phyloP scores from a whole-genome alignment of 2,797 vertebrate species.

The Mus spretus region DNA sequence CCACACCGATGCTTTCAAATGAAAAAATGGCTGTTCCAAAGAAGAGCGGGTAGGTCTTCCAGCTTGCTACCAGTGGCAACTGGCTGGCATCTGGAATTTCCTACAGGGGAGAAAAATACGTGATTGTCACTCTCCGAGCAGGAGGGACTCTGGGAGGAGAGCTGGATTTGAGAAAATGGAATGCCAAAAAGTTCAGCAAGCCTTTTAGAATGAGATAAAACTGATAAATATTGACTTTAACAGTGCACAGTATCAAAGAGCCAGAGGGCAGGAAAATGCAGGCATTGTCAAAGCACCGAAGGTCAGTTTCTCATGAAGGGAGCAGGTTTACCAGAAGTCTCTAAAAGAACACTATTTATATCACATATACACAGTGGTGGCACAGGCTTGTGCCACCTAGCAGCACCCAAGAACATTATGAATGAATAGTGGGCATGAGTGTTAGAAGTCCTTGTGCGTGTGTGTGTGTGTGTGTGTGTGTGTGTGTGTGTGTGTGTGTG shows the following conservation, averaged over 20 bases:
- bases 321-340: not conserved
- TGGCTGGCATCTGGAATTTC: conserved; percentile 91
- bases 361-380: not conserved
- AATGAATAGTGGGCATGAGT: not conserved
- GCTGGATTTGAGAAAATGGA: not conserved
- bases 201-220: conserved; percentile 22
- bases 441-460: not conserved
- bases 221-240: not conserved
- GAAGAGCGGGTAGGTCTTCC: conserved; percentile 95
- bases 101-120: conserved; percentile 84
- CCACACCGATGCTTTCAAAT: conserved; percentile 99
- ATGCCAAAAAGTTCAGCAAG: conserved; percentile 28
- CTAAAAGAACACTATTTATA: not conserved
- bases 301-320: not conserved
- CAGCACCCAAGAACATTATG: not conserved
- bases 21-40: conserved; percentile 98
- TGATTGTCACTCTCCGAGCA: not conserved
- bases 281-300: not conserved
- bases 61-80: conserved; percentile 91
- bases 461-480: not conserved
- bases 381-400: not conserved
- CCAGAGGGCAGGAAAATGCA: not conserved
- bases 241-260: not conserved
- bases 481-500: too few relatives aligned
- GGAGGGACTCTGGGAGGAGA: not conserved